Evolutionary conservation across 1,140 invertebrate species (phyloP).

Genomic region (Cyphomyrmex costatus): DNA sequence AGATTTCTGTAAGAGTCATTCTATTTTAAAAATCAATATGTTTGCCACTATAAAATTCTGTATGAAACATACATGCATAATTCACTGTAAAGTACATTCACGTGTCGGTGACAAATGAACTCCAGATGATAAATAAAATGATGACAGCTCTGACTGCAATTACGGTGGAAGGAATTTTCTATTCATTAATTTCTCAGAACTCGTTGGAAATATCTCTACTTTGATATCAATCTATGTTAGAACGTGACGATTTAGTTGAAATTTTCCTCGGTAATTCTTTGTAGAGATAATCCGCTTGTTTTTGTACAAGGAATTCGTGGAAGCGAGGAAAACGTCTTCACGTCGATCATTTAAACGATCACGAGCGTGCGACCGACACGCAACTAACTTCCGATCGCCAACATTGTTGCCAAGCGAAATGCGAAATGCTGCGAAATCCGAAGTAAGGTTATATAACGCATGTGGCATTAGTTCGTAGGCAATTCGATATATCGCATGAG

Average conservation of each 20-base stretch:
- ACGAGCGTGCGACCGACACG: background rate
- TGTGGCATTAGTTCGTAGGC: background rate
- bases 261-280: background rate
- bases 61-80: background rate
- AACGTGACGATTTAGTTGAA: background rate
- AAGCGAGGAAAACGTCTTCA: background rate
- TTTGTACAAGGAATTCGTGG: background rate
- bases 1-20: background rate
- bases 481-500: conserved; percentile 27
- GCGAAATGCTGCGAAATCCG: background rate
- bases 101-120: no score
- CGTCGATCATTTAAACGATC: background rate
- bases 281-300: background rate
- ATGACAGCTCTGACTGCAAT: background rate
- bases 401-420: background rate
- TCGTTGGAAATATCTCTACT: background rate
- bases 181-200: conserved; percentile 15
- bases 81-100: background rate
- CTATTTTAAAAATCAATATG: background rate
- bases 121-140: background rate
- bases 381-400: background rate
- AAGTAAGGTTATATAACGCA: conserved; percentile 22
- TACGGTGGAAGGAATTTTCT: background rate
- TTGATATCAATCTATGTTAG: background rate
- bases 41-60: background rate